Percentiles rank a stretch among this genome's conserved stretches.
Evolutionary conservation across 2,113 vertebrate genomes (phyloP).

Genomic region (Callithrix jacchus): DNA sequence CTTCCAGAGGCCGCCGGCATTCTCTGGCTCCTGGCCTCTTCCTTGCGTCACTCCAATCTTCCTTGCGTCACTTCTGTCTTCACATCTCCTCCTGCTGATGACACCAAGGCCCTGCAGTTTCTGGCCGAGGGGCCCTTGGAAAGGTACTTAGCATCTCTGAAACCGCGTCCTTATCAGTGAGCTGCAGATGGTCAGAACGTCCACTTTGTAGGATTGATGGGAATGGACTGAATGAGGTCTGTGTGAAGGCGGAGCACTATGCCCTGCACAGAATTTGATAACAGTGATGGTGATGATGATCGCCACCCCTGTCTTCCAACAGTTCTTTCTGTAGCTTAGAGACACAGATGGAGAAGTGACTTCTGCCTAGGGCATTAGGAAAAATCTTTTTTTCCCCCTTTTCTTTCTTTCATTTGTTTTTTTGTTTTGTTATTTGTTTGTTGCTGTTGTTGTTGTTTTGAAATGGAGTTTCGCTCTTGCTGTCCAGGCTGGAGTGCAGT

Average conservation of each 20-base stretch:
- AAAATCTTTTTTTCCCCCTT: background rate
- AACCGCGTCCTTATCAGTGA: background rate
- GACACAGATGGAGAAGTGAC: background rate
- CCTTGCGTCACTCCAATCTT: background rate
- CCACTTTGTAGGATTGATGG: background rate
- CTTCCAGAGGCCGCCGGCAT: fast-evolving
- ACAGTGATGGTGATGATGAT: fast-evolving
- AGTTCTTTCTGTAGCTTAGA: background rate
- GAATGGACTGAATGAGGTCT: fast-evolving
- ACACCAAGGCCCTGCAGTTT: background rate
- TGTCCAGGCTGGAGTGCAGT: too few species aligned
- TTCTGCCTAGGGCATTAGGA: background rate
- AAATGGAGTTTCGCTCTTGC: too few species aligned
- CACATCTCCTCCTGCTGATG: fast-evolving
- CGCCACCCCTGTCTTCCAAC: fast-evolving
- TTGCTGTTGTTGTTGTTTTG: too few species aligned
- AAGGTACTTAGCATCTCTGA: background rate
- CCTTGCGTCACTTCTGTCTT: fast-evolving
- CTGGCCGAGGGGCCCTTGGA: fast-evolving
- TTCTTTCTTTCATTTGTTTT: background rate
- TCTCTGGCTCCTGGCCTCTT: background rate
- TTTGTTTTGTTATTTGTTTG: too few species aligned
- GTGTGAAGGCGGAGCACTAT: background rate
- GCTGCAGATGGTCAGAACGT: background rate
- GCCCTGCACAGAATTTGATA: background rate